Evolutionary conservation across 2,888 invertebrate genomes (phyloP).

Genomic region (Romanomermis culicivorax): DNA sequence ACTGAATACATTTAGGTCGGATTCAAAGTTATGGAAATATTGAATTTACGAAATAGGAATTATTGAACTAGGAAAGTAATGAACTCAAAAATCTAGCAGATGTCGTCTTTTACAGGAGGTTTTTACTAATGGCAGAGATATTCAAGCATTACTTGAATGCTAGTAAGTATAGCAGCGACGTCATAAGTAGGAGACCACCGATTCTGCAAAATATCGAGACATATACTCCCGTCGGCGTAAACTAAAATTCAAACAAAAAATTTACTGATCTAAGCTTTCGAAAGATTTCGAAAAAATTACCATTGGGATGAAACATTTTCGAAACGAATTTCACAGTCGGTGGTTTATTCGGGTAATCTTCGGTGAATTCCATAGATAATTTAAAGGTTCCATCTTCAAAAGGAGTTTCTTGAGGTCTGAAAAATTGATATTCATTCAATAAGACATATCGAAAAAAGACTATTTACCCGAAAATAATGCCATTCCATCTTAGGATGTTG

Average conservation of each 20-base stretch:
- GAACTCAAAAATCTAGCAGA: too few species aligned
- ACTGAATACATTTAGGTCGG: too few species aligned
- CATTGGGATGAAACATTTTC: slow-evolving; percentile 99
- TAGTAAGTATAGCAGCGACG: slow-evolving; percentile 97
- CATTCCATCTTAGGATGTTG: slow-evolving; percentile 99
- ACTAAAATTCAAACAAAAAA: slow-evolving; percentile 36
- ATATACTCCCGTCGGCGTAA: slow-evolving; percentile 96
- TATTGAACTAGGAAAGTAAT: too few species aligned
- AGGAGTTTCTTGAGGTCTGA: slow-evolving; percentile 63
- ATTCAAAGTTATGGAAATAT: too few species aligned
- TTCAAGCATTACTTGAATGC: slow-evolving; percentile 99
- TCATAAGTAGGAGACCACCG: slow-evolving; percentile 99
- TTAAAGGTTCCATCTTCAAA: slow-evolving; percentile 99
- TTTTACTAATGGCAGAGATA: too few species aligned
- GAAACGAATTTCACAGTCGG: slow-evolving; percentile 97
- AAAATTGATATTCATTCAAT: slow-evolving; percentile 13
- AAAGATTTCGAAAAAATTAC: slow-evolving; percentile 21
- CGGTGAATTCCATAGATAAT: slow-evolving; percentile 96
- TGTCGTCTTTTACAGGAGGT: too few species aligned
- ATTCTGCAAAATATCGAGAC: slow-evolving; percentile 95
- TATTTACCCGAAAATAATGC: slow-evolving; percentile 88
- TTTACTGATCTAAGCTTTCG: background rate
- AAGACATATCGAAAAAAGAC: background rate
- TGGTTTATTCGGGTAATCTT: slow-evolving; percentile 99
- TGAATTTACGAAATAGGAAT: too few species aligned